Base-by-base conservation (phyloP, 1,140 invertebrate genomes). In the Glossosoma conforme region DNA sequence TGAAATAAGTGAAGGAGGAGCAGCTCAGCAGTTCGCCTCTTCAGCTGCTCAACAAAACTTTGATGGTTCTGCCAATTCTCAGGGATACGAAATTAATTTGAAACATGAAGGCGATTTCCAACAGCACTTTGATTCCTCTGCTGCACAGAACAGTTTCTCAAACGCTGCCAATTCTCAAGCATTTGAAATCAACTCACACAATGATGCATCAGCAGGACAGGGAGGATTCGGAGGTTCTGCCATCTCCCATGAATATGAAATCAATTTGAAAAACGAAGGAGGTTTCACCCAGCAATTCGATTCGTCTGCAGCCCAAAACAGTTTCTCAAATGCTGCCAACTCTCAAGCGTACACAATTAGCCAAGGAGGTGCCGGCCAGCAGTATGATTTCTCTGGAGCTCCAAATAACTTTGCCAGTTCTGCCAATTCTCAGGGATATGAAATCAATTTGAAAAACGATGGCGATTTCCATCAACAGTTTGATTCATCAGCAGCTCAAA, bases 131-230 rank as follows among this genome's bases (percentile, higher is more conserved):
- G n/a, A n/a, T n/a, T n/a, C n/a, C n/a, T n/a, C n/a, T n/a, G n/a
- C n/a, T n/a, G n/a, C n/a, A n/a, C n/a, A n/a, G n/a, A n/a, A n/a
- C n/a, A n/a, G n/a, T n/a, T n/a, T n/a, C n/a, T n/a, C 2, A 11
- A 13, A 14, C 14, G 15, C 19, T 10, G 1, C 8, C 21, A 24
- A 21, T 14, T 47, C 45, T 24, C 45, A 47, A 24, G 45, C 45
- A 2, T 47, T 47, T 14, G 18, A 17, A 21, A 47, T 47, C n/a
- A n/a, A 38, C 15, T 20, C n/a, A n/a, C n/a, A n/a, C n/a, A n/a
- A n/a, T n/a, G n/a, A n/a, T n/a, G n/a, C n/a, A n/a, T n/a, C n/a
- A n/a, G n/a, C n/a, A n/a, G n/a, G n/a, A n/a, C n/a, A n/a, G n/a
- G n/a, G n/a, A n/a, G n/a, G n/a, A n/a, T n/a, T n/a, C n/a, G n/a